Conservation (phyloP, 2,113 vertebrate species). For the Antechinus stuartii region DNA sequence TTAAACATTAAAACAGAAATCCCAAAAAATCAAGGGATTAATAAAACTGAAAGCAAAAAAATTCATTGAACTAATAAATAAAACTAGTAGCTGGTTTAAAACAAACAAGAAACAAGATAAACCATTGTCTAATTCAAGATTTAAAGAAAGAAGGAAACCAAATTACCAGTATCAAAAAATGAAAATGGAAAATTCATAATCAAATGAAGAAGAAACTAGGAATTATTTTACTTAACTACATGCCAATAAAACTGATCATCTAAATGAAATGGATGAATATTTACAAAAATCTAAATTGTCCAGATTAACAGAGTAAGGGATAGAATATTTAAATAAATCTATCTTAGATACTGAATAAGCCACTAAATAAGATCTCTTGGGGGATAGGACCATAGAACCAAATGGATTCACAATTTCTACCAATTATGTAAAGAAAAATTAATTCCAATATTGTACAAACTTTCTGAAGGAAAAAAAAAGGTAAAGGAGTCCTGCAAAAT, state of each 20-base stretch:
- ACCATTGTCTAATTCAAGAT: background rate
- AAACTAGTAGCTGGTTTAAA: background rate
- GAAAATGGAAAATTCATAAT: background rate
- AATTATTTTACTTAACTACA: background rate
- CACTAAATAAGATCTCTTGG: background rate
- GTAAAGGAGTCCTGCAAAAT: background rate
- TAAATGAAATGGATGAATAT: background rate
- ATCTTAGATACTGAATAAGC: background rate
- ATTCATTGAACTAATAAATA: background rate
- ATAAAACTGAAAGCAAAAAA: background rate
- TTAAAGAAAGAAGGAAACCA: background rate
- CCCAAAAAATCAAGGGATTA: background rate
- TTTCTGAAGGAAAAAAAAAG: background rate
- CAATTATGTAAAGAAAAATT: background rate
- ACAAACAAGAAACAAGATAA: background rate
- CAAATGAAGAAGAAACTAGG: background rate
- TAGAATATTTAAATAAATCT: background rate
- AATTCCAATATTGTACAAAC: background rate
- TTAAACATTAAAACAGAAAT: background rate
- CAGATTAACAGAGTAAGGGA: background rate
- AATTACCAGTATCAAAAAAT: background rate
- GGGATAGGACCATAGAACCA: background rate
- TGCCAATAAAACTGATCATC: background rate
- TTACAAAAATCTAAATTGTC: background rate
- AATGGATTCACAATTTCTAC: background rate